These are phyloP conservation scores for Gopherus flavomarginatus DNA, from an alignment of 2,113 vertebrate genomes.

Conservation along the genomic window DNA sequence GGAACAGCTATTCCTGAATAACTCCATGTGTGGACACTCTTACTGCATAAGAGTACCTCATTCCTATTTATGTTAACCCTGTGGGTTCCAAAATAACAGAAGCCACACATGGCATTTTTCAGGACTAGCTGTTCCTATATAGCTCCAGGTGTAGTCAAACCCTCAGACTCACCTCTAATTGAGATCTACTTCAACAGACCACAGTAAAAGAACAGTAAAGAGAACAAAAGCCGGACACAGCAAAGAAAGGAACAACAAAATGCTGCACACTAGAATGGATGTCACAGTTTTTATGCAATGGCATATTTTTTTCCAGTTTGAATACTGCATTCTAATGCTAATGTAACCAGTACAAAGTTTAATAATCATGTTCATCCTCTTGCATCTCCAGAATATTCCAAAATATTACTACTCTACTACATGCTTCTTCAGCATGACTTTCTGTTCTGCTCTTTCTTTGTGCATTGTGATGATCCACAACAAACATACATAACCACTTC, in stretches of 20 bases:
- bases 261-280: neutral
- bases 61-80: neutral
- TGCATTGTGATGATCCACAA: neutral
- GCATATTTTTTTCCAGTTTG: neutral
- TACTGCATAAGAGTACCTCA: neutral
- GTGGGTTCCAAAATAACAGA: neutral
- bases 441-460: neutral
- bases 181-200: neutral
- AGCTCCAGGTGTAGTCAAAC: neutral
- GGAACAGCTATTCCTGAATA: neutral
- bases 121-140: neutral
- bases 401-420: neutral
- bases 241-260: neutral
- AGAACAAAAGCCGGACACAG: neutral
- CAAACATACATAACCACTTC: neutral
- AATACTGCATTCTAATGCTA: neutral
- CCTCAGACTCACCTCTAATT: neutral
- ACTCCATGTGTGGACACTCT: neutral
- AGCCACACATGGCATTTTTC: neutral
- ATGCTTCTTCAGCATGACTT: neutral
- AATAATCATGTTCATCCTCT: neutral
- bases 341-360: neutral
- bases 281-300: neutral
- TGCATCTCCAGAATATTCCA: neutral
- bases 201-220: neutral